A percentile compares a stretch with the other conserved stretches of the same genome.
Evolutionary conservation across 2,797 vertebrate species (phyloP).

Genomic region (Salmo trutta): DNA sequence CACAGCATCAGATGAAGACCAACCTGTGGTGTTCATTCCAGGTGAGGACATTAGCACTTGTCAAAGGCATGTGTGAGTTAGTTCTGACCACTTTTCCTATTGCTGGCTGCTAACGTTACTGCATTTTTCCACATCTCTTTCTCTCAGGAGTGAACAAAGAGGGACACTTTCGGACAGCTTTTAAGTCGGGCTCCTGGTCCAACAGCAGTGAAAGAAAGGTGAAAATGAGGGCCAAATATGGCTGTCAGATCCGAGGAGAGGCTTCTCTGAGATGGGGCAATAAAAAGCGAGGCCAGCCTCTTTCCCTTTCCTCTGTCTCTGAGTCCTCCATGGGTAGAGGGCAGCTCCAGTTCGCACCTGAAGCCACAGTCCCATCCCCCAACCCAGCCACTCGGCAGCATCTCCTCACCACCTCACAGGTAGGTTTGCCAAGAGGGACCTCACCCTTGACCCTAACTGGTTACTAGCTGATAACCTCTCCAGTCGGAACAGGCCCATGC

Average conservation of each 20-base stretch:
- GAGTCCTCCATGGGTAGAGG: conserved; percentile 24
- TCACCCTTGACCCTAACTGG: neutral
- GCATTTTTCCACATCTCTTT: neutral
- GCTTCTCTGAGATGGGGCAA: conserved; percentile 26
- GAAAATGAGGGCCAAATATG: conserved; percentile 35
- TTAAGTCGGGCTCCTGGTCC: conserved; percentile 41
- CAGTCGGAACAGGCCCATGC: too few relatives aligned
- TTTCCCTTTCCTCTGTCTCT: conserved; percentile 26
- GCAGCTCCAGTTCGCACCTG: conserved; percentile 20
- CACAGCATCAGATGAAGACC: conserved; percentile 84
- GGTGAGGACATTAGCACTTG: conserved; percentile 70
- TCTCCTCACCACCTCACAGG: conserved; percentile 46
- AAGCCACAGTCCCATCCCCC: conserved; percentile 16
- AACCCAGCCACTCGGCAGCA: conserved; percentile 12
- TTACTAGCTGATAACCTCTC: neutral
- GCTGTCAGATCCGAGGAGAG: conserved; percentile 34
- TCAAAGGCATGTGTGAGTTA: too few relatives aligned
- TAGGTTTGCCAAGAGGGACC: conserved; percentile 29
- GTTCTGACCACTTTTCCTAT: neutral
- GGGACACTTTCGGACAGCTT: conserved; percentile 58
- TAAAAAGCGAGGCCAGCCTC: conserved; percentile 39
- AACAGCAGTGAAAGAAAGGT: conserved; percentile 48
- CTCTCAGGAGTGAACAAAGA: conserved; percentile 74
- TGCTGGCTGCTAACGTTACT: neutral
- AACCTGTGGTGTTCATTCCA: conserved; percentile 73